Conservation (phyloP, 2,797 vertebrate species). For the Threskiornis aethiopicus region DNA sequence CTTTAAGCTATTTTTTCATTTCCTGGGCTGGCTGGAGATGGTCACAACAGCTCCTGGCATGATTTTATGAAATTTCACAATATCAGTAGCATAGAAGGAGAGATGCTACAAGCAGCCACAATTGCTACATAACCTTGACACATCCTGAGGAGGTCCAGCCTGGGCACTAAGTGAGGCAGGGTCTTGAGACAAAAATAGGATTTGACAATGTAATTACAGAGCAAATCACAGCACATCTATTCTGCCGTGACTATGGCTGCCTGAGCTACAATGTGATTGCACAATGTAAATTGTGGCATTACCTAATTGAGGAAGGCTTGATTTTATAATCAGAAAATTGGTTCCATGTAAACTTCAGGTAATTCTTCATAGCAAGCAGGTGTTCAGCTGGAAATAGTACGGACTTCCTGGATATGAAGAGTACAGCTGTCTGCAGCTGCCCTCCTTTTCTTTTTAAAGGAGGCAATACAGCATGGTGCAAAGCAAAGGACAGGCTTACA, state of each 20-base stretch:
- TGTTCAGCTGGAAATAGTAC: neutral
- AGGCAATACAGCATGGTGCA: neutral
- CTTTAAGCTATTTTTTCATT: conserved; percentile 8
- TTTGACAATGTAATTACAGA: neutral
- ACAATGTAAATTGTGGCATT: neutral
- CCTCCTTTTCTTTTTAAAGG: neutral
- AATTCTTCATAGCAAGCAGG: neutral
- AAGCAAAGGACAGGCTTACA: neutral
- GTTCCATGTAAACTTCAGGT: neutral
- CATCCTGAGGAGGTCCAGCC: neutral
- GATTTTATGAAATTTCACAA: neutral
- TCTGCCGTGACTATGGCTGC: neutral
- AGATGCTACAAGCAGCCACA: neutral
- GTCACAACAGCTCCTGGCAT: neutral
- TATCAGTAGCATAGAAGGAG: neutral
- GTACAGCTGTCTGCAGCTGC: neutral
- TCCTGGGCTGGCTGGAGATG: neutral
- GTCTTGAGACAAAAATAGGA: neutral
- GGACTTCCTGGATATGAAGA: neutral
- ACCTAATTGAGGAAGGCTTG: neutral
- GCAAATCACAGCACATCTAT: neutral
- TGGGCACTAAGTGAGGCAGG: neutral
- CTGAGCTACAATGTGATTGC: neutral
- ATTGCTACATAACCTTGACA: neutral
- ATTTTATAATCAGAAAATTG: conserved; percentile 23